These are phyloP conservation scores for Adoxophyes honmai DNA, from an alignment of 1,140 invertebrate genomes.

Conservation along the genomic window DNA sequence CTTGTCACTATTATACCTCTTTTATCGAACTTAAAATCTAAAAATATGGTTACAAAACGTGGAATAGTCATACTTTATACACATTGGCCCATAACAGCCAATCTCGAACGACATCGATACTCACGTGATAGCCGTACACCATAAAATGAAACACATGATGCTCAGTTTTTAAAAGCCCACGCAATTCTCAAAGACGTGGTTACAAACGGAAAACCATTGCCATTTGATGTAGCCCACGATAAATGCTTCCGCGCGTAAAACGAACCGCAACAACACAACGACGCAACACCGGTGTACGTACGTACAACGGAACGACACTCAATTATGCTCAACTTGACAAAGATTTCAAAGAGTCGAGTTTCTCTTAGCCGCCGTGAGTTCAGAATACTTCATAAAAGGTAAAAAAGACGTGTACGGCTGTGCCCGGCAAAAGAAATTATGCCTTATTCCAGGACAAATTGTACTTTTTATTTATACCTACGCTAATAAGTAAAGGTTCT, in stretches of 20 bases:
- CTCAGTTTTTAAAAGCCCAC: too few species aligned
- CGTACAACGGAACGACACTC: too few species aligned
- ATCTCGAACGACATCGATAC: neutral
- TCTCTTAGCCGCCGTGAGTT: conserved; percentile 1
- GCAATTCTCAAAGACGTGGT: too few species aligned
- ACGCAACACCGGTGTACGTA: neutral
- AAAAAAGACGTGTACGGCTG: neutral
- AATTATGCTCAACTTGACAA: conserved; percentile 15
- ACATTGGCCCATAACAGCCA: too few species aligned
- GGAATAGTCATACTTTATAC: too few species aligned
- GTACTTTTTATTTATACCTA: neutral
- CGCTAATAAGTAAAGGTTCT: neutral
- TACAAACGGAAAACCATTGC: too few species aligned
- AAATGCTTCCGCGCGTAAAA: too few species aligned
- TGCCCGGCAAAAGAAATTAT: conserved; percentile 12
- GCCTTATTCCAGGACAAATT: neutral
- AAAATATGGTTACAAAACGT: too few species aligned
- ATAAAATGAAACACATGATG: conserved; percentile 2
- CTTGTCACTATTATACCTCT: too few species aligned
- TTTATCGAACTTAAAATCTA: too few species aligned
- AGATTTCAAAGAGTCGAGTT: conserved; percentile 16
- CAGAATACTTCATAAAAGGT: conserved; percentile 14
- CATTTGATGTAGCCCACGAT: too few species aligned
- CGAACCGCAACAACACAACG: conserved; percentile 1
- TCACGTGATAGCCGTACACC: neutral